phyloP scores from a whole-genome alignment of 2,113 vertebrate genomes.

The Castor canadensis region DNA sequence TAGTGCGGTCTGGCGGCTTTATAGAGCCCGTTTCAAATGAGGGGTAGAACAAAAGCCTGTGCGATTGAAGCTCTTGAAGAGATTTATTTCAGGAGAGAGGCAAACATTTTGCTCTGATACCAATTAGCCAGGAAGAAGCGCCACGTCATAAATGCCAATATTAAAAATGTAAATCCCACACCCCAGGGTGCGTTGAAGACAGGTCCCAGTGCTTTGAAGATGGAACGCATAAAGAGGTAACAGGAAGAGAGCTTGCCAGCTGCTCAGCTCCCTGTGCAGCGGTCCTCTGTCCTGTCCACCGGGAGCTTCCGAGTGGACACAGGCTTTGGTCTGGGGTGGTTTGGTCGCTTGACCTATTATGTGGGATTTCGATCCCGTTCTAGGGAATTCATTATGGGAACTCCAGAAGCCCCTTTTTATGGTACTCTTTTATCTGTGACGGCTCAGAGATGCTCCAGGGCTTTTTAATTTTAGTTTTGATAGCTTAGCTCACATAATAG shows the following conservation, averaged over 20 bases:
- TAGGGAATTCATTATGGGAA: constrained; percentile 9
- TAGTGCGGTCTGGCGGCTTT: constrained; percentile 85
- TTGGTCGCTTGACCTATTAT: not conserved
- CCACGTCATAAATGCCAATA: constrained; percentile 84
- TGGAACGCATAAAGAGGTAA: constrained; percentile 83
- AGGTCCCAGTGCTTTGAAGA: constrained; percentile 84
- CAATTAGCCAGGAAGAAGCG: constrained; percentile 88
- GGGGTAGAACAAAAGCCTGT: constrained; percentile 87
- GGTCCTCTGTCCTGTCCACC: constrained; percentile 69
- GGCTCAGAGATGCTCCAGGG: not conserved
- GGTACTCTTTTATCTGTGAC: not conserved
- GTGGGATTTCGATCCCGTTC: not conserved
- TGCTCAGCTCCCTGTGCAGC: constrained; percentile 78
- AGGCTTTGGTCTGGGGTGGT: not conserved
- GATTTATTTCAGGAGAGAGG: constrained; percentile 88
- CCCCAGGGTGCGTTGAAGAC: constrained; percentile 85
- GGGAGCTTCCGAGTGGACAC: not conserved
- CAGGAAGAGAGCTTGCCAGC: constrained; percentile 74
- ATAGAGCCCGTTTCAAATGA: constrained; percentile 87
- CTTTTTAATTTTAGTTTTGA: constrained; percentile 20
- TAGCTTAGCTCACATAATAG: not conserved
- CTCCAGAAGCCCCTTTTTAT: constrained; percentile 8
- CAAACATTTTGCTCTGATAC: constrained; percentile 89
- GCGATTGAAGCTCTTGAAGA: constrained; percentile 86
- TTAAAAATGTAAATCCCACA: constrained; percentile 90